Evolutionary conservation across 2,113 vertebrate genomes (phyloP).

Genomic region (Stercorarius parasiticus): DNA sequence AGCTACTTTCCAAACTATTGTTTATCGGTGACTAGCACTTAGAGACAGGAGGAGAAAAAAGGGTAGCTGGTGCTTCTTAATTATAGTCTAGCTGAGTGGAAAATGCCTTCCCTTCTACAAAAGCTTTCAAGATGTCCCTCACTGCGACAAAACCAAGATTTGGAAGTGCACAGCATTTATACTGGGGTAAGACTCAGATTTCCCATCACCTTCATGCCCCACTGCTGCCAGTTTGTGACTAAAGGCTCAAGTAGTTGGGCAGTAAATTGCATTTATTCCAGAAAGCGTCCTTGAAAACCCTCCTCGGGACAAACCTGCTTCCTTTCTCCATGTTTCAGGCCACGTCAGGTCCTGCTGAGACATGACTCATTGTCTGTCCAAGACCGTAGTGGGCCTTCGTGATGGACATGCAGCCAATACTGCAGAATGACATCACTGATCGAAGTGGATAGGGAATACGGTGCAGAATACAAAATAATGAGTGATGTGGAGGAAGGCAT

Average conservation of each 20-base stretch:
- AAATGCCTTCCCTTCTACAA: neutral
- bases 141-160: neutral
- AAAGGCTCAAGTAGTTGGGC: neutral
- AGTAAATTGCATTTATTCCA: neutral
- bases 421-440: neutral
- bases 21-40: neutral
- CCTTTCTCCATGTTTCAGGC: neutral
- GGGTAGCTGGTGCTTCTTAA: neutral
- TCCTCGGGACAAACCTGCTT: neutral
- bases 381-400: accelerated
- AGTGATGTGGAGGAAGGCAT: neutral
- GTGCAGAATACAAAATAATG: neutral
- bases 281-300: neutral
- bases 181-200: neutral
- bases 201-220: neutral
- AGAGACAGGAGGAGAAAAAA: neutral
- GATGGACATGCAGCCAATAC: neutral
- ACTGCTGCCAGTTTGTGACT: neutral
- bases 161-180: neutral
- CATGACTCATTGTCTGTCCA: neutral
- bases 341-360: neutral
- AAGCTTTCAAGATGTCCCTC: neutral
- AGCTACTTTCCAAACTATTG: neutral
- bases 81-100: neutral
- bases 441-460: neutral